Evolutionary conservation across 2,113 vertebrate species (phyloP).

Genomic region (Nesoenas mayeri): DNA sequence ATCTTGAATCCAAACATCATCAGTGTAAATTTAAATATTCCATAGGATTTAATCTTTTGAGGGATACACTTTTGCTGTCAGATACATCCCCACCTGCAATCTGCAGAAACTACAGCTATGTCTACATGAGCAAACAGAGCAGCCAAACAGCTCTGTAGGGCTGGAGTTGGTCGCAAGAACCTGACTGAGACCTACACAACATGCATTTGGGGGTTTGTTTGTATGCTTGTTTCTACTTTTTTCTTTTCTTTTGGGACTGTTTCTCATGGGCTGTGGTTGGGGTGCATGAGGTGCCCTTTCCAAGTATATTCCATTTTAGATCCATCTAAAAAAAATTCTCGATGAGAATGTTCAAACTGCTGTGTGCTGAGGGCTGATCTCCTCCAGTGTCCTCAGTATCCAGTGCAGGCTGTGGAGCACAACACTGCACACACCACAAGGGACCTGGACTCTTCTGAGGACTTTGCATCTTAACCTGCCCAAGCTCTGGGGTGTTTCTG

Average conservation of each 20-base stretch:
- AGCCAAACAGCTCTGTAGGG: neutral
- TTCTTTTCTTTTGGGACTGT: neutral
- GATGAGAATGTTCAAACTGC: neutral
- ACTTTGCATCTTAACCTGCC: neutral
- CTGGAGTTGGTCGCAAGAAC: neutral
- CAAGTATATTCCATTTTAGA: neutral
- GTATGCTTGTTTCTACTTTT: neutral
- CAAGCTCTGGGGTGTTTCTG: neutral
- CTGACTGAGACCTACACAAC: neutral
- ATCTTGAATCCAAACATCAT: neutral
- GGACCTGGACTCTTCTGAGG: accelerated
- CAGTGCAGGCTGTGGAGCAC: neutral
- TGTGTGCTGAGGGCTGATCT: neutral
- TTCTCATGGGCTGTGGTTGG: neutral
- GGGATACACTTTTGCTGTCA: neutral
- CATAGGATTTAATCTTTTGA: neutral
- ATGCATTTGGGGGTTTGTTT: accelerated
- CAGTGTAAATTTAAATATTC: neutral
- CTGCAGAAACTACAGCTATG: accelerated
- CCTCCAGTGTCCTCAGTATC: no score
- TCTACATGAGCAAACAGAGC: neutral
- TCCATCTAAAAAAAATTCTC: neutral
- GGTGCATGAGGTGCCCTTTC: neutral
- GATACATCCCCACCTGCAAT: neutral
- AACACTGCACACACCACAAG: accelerated